Percentiles rank a stretch among this genome's conserved stretches.
Conservation (phyloP, 2,888 invertebrate genomes). For the Eueremaeus valkanovi region DNA sequence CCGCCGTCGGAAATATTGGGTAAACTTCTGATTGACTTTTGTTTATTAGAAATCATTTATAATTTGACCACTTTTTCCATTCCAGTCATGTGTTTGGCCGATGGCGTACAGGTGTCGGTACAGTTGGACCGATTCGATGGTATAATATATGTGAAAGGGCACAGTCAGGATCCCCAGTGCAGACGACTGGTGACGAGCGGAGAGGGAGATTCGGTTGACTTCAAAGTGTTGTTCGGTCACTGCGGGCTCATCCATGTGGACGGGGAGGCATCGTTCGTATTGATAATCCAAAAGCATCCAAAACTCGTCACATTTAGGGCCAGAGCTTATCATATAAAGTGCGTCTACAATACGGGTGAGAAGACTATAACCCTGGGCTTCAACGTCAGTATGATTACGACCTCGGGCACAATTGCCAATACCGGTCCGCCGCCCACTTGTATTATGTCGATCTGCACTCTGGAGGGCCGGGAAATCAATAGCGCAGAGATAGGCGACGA, state of each 20-base stretch:
- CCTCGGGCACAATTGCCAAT: constrained; percentile 90
- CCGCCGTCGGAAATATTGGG: constrained; percentile 46
- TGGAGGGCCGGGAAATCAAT: constrained; percentile 78
- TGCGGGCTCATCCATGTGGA: constrained; percentile 87
- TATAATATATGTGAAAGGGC: constrained; percentile 86
- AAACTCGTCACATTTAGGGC: constrained; percentile 90
- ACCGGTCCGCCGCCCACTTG: constrained; percentile 91
- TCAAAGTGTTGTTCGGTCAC: constrained; percentile 82
- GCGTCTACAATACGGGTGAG: constrained; percentile 89
- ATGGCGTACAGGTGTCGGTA: constrained; percentile 73
- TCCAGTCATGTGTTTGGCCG: constrained; percentile 78
- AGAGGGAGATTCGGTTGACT: constrained; percentile 64
- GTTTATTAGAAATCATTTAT: background rate
- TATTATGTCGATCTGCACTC: constrained; percentile 82
- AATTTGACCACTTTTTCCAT: constrained; percentile 49
- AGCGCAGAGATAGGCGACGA: constrained; percentile 89
- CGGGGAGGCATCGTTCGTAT: constrained; percentile 84
- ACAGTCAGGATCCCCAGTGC: constrained; percentile 87
- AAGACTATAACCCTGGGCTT: constrained; percentile 87
- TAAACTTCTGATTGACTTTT: background rate
- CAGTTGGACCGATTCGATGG: constrained; percentile 74
- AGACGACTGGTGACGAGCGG: constrained; percentile 65
- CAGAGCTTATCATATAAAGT: constrained; percentile 92
- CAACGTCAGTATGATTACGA: constrained; percentile 91
- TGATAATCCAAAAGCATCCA: constrained; percentile 94